These are phyloP conservation scores for Leptinotarsa haldemani DNA, from an alignment of 2,888 invertebrate species.

Conservation along the genomic window DNA sequence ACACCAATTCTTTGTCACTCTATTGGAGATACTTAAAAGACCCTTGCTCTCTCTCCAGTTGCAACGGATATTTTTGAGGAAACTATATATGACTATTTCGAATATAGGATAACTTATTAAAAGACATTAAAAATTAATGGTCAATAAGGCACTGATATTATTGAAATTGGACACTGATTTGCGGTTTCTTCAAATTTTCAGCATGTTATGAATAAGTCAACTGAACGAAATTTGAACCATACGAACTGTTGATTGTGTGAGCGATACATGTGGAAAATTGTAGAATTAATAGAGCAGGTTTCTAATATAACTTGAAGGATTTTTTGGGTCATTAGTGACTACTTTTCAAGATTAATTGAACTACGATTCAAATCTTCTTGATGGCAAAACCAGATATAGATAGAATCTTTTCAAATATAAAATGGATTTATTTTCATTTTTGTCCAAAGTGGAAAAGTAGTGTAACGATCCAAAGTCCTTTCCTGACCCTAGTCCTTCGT, in stretches of 20 bases:
- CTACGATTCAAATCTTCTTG: background rate
- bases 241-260: background rate
- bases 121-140: background rate
- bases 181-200: background rate
- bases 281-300: background rate
- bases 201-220: background rate
- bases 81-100: constrained; percentile 1
- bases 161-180: constrained; percentile 6
- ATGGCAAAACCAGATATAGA: background rate
- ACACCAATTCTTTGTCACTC: background rate
- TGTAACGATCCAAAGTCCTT: background rate
- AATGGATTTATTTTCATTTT: background rate
- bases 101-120: constrained; percentile 7
- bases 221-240: background rate
- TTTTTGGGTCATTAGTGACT: background rate
- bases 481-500: background rate
- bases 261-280: background rate
- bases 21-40: no score
- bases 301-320: background rate
- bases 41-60: background rate
- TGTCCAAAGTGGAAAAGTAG: background rate
- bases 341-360: background rate
- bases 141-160: constrained; percentile 13
- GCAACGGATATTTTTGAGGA: constrained; percentile 8
- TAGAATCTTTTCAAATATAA: no score